Conservation (phyloP, 2,113 vertebrate genomes). For the Seriola quinqueradiata region DNA sequence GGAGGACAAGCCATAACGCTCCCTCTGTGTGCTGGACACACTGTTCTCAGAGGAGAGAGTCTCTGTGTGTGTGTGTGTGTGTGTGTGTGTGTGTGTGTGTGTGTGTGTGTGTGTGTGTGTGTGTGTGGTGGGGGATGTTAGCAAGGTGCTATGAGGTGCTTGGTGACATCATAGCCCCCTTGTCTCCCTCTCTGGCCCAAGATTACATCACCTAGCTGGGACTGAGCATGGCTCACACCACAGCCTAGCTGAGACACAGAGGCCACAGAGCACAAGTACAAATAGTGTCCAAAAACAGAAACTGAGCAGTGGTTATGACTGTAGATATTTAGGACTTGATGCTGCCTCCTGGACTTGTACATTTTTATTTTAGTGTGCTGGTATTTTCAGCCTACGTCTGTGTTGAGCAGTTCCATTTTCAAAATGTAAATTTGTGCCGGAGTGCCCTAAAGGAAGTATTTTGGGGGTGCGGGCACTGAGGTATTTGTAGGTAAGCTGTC, state of each 20-base stretch:
- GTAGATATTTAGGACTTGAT: constrained; percentile 17
- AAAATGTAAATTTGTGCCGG: constrained; percentile 49
- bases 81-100: constrained; percentile 3
- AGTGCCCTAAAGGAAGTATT: constrained; percentile 48
- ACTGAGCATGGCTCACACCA: constrained; percentile 32
- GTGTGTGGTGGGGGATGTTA: constrained; percentile 8
- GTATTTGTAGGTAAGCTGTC: constrained; percentile 76
- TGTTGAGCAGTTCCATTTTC: constrained; percentile 52
- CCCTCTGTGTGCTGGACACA: constrained; percentile 75
- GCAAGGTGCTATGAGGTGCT: constrained; percentile 38
- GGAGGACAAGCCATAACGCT: constrained; percentile 68
- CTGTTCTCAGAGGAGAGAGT: constrained; percentile 69
- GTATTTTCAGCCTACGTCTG: constrained; percentile 47
- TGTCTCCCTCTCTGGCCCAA: constrained; percentile 52
- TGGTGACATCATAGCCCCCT: constrained; percentile 72
- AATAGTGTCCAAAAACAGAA: constrained; percentile 35
- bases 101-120: constrained; percentile 3
- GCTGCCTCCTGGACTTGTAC: constrained; percentile 1
- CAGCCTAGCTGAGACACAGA: constrained; percentile 38
- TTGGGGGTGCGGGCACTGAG: constrained; percentile 49
- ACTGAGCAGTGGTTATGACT: constrained; percentile 9
- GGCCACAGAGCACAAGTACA: constrained; percentile 18
- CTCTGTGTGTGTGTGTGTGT: constrained; percentile 13
- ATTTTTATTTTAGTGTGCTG: constrained; percentile 38
- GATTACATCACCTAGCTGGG: constrained; percentile 73